Conservation (phyloP, 2,888 invertebrate species). For the Pantelozetes paolii region DNA sequence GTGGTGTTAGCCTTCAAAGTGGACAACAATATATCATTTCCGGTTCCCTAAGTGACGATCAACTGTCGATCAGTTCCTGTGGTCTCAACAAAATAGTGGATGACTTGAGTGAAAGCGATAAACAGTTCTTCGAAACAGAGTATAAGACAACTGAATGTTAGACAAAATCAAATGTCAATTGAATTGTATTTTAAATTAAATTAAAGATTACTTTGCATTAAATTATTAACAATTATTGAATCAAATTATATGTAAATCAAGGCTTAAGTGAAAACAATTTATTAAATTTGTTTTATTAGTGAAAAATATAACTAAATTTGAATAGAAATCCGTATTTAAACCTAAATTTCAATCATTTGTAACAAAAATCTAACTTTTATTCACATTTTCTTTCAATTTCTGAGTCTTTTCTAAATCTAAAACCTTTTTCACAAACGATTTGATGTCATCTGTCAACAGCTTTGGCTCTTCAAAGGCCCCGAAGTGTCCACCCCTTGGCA, state of each 20-base stretch:
- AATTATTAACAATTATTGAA: too few species aligned
- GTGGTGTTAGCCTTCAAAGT: not conserved
- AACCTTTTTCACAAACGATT: constrained; percentile 52
- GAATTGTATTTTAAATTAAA: too few species aligned
- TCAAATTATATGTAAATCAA: too few species aligned
- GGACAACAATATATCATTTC: not conserved
- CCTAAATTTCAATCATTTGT: too few species aligned
- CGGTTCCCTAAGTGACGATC: not conserved
- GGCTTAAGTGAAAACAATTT: too few species aligned
- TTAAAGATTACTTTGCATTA: too few species aligned
- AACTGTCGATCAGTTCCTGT: not conserved
- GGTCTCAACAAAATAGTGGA: not conserved
- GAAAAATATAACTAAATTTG: too few species aligned
- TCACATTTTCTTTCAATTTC: not conserved
- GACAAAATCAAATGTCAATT: too few species aligned
- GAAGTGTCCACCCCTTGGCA: constrained; percentile 75
- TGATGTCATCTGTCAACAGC: constrained; percentile 67
- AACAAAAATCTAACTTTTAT: not conserved
- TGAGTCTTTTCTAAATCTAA: not conserved
- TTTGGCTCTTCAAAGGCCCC: constrained; percentile 73
- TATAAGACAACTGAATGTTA: not conserved
- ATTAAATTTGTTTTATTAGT: too few species aligned
- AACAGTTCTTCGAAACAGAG: not conserved
- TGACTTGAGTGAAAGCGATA: not conserved
- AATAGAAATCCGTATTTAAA: too few species aligned